phyloP scores from a whole-genome alignment of 2,113 vertebrate genomes.

The Muntiacus muntjak region DNA sequence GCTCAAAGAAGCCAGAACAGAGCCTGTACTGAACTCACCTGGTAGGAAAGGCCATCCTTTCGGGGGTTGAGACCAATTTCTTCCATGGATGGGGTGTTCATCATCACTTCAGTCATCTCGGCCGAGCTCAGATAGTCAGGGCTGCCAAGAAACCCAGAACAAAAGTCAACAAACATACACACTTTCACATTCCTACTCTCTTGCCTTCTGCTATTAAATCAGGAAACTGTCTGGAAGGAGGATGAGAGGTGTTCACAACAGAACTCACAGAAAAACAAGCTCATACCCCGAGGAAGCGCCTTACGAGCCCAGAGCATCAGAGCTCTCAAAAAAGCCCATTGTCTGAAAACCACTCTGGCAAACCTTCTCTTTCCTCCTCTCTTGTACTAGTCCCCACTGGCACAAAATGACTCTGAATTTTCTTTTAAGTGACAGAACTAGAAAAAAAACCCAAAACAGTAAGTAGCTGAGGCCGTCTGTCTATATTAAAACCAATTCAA shows the following conservation, averaged over 20 bases:
- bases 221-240: background rate
- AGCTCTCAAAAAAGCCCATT: background rate
- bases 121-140: slow-evolving; percentile 89
- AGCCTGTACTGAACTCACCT: slow-evolving; percentile 80
- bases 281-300: background rate
- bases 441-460: background rate
- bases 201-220: background rate
- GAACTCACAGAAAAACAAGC: slow-evolving; percentile 13
- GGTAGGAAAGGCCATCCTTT: slow-evolving; percentile 94
- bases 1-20: background rate
- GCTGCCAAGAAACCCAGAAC: slow-evolving; percentile 80
- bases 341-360: background rate
- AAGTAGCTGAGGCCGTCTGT: background rate
- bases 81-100: slow-evolving; percentile 92
- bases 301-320: background rate
- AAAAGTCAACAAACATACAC: slow-evolving; percentile 11
- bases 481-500: slow-evolving; percentile 13
- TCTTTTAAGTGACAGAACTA: slow-evolving; percentile 22
- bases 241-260: slow-evolving; percentile 24
- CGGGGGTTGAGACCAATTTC: slow-evolving; percentile 93
- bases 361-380: background rate
- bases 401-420: background rate
- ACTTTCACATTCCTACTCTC: background rate
- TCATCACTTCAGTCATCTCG: slow-evolving; percentile 98
- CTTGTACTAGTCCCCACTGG: background rate